Base-by-base conservation (phyloP, 2,797 vertebrate species). In the Hybognathus amarus region DNA sequence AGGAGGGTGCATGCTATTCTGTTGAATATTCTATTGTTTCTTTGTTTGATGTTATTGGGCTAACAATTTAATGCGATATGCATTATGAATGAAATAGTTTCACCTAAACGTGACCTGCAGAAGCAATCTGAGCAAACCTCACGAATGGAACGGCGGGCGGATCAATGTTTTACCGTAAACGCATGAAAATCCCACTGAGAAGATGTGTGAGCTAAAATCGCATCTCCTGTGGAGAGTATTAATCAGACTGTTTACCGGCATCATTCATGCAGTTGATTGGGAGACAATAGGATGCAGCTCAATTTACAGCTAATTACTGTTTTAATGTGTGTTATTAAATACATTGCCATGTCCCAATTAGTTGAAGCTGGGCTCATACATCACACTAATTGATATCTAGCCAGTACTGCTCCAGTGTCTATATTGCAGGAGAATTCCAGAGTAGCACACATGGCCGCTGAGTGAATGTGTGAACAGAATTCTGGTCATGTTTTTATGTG, bases 251-350 rank as follows among this genome's bases (percentile, higher is more conserved):
- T 94, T 94, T 90, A 90, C 91, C 87, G 85, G 87, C 81, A 88
- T 88, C 83, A 87, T 91, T 83, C 86, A 77, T 85, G 45, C 12
- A 89, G 91, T 90, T 92, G 93, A 93, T 93, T 89, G 85, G 88
- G 63, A 91, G 92, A 94, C 92, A 94, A 93, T 91, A 79, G 91
- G 90, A 91, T 89, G 91, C 89, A 88, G 91, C 92, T 93, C 92
- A 93, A 94, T 95, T 93, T 94, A 91, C 90, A 91, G 91, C 91
- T 94, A 94, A 95, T 95, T 94, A 94, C 88, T 83, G 85, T 85
- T 93, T 90, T 95, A 94, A 95, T 95, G 91, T 92, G 89, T 91
- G 90, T 92, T 94, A 95, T 95, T 95, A 94, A 95, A 95, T 93
- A 94, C 92, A 94, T 93, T 85, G 69, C 92, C 93, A 93, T 94